These are phyloP conservation scores for Darevskia nairensis DNA, from an alignment of 2,797 vertebrate species.

Conservation along the genomic window DNA sequence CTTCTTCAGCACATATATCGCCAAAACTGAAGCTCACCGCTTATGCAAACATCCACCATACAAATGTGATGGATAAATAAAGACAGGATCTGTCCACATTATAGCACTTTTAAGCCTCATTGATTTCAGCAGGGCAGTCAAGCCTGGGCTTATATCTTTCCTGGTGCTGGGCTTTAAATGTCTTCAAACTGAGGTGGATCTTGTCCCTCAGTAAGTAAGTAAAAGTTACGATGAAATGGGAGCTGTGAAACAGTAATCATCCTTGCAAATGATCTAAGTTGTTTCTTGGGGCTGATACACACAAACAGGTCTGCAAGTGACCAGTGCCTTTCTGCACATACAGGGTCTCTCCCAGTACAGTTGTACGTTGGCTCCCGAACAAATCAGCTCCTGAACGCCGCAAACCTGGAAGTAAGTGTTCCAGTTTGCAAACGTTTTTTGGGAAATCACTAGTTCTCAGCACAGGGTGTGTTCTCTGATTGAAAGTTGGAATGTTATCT, in stretches of 20 bases:
- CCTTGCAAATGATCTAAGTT: background rate
- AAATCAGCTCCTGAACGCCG: too few relatives aligned
- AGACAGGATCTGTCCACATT: background rate
- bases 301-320: background rate
- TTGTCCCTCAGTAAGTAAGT: background rate
- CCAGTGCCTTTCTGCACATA: background rate
- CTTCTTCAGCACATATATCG: constrained; percentile 44
- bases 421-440: too few relatives aligned
- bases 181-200: background rate
- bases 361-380: too few relatives aligned
- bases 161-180: background rate
- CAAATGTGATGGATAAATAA: background rate
- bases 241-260: accelerated
- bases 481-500: background rate
- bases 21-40: constrained; percentile 43
- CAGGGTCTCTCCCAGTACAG: too few relatives aligned
- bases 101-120: constrained; percentile 5
- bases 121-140: background rate
- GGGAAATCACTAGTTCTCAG: too few relatives aligned
- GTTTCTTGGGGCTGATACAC: background rate
- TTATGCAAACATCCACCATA: constrained; percentile 20
- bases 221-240: background rate
- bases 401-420: too few relatives aligned
- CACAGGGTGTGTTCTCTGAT: background rate
- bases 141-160: background rate